Evolutionary conservation across 2,888 invertebrate genomes (phyloP), one percentile per base, ranked within the genome.

Genomic region (Hetaerina titia): DNA sequence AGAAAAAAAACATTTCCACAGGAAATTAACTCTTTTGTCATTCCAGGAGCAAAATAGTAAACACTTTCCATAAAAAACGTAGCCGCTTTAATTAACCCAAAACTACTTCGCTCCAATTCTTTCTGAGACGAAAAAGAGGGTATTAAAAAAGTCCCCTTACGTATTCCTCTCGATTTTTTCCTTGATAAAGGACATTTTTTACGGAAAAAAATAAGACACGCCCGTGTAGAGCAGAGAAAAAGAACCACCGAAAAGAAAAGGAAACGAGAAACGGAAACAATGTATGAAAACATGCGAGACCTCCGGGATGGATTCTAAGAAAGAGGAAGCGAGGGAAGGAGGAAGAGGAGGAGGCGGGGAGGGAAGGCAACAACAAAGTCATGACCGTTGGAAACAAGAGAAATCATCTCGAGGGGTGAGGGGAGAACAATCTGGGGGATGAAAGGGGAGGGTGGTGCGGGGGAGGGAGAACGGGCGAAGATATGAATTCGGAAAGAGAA

Each of bases 51-150:
- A 81, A 81, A 31, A 81, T 81, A 81, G 81, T 81, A 81, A 81
- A 81, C 81, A 81, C 81, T 81, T 81, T 81, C 81, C 81, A 69
- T 90, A 90, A 90, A 90, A 63, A 60, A 69, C 63, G 45, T 22
- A 31, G 90, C 90, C 25, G 31, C 45, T 64, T 90, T 90, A 90
- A 90, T 90, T 90, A 90, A 90, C 31, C 25, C 63, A n/a, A 64
- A 90, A 90, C 64, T 90, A 90, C 64, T 90, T 90, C 63, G 64
- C 7, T 58, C 64, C 63, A 64, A 90, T 64, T 22, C 45, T 90
- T 69, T 64, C 31, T 31, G 45, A 58, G 25, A 81, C 25, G 81
- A 81, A 45, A 31, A n/a, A 31, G 81, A 31, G 81, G 81, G 22
- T 81, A 31, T 81, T 81, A 81, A 81, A 69, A 81, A 81, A 81